Conservation (phyloP, 1,140 invertebrate genomes). For the Drosophila orosa region DNA sequence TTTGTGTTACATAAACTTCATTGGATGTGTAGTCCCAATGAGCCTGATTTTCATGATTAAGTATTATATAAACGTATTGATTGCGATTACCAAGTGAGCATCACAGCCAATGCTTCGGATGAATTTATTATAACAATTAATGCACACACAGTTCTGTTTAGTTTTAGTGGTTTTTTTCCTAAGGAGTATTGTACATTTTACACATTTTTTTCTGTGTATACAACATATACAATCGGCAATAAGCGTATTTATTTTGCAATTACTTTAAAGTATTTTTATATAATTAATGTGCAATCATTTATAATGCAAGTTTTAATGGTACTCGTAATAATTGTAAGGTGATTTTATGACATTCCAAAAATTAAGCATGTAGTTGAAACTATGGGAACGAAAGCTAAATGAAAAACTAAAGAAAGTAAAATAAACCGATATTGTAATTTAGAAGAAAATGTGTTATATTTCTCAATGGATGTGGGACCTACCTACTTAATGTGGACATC, state of each 20-base stretch:
- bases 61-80: conserved; percentile 54
- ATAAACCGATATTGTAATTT: conserved; percentile 54
- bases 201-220: conserved; percentile 42
- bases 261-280: conserved; percentile 39
- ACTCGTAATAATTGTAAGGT: conserved; percentile 59
- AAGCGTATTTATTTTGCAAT: conserved; percentile 54
- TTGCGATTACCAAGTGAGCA: conserved; percentile 45
- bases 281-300: conserved; percentile 52
- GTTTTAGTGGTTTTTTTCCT: conserved; percentile 21
- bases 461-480: not conserved
- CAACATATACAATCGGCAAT: conserved; percentile 37
- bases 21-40: conserved; percentile 64
- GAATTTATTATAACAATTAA: conserved; percentile 48
- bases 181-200: conserved; percentile 58
- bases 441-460: not conserved
- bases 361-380: conserved; percentile 66
- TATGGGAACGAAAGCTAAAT: conserved; percentile 45
- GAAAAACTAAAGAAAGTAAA: conserved; percentile 22
- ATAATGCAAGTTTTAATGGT: conserved; percentile 37
- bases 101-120: conserved; percentile 47
- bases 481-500: not conserved
- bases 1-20: conserved; percentile 74
- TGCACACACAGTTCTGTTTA: conserved; percentile 53
- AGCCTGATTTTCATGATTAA: conserved; percentile 60
- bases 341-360: conserved; percentile 81